Conservation (phyloP, 2,113 vertebrate species). For the Antechinus flavipes region DNA sequence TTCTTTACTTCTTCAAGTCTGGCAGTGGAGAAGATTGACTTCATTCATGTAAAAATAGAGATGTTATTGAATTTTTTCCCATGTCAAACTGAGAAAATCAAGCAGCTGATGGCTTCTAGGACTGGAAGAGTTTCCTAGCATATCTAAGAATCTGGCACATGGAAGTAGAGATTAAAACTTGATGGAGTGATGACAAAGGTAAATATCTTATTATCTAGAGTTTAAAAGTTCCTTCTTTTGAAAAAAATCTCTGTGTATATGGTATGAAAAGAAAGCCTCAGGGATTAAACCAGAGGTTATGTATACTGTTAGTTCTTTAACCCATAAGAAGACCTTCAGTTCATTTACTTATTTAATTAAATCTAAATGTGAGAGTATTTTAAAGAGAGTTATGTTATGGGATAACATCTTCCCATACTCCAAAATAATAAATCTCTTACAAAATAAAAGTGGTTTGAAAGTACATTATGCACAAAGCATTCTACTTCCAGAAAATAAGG, state of each 20-base stretch:
- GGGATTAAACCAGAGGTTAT: constrained; percentile 20
- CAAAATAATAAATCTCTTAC: constrained; percentile 53
- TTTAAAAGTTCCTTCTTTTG: neutral
- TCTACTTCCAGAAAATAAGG: constrained; percentile 61
- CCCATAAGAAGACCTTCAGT: neutral
- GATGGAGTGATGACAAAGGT: neutral
- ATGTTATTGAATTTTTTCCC: neutral
- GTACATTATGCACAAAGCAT: constrained; percentile 55
- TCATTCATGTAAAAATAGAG: neutral
- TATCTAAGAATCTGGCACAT: neutral
- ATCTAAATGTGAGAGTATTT: constrained; percentile 5
- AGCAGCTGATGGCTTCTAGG: neutral
- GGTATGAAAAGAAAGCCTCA: neutral
- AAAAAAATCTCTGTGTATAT: constrained; percentile 12
- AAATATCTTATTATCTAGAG: constrained; percentile 23
- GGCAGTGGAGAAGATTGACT: neutral
- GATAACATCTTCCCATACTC: constrained; percentile 27
- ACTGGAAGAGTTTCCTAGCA: neutral
- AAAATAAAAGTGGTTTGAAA: constrained; percentile 31
- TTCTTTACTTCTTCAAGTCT: neutral
- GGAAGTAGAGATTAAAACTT: neutral
- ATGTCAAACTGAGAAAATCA: neutral
- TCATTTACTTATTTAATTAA: constrained; percentile 35
- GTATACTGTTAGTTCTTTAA: neutral
- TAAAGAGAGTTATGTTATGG: neutral